Base-by-base conservation (phyloP, 2,113 vertebrate genomes). In the Tachycineta bicolor region DNA sequence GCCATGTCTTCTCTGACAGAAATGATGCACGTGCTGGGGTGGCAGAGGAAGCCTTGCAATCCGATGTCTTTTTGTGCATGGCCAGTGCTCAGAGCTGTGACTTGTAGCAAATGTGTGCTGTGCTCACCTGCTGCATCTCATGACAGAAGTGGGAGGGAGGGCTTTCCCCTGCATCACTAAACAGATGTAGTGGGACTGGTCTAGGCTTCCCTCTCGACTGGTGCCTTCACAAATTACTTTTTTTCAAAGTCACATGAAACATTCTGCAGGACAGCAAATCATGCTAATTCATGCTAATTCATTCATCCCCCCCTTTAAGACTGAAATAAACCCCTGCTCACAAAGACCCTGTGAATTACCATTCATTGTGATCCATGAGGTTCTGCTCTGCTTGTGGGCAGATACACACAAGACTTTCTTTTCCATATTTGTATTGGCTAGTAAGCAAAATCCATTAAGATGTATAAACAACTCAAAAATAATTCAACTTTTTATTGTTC, bases 51-150 rank as follows among this genome's bases (percentile, higher is more conserved):
- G 18, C 18, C 58, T 75, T 2, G 5, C 26, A 39, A 6, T 34
- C 24, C 0, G 0, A 0, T 33, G n/a, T 31, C 8, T 28, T 79
- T 43, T 26, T 53, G 10, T 67, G 33, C n/a, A 4, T 50, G 37
- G 62, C 50, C 6, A 5, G 44, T 9, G 11, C 47, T 87, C 33
- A 17, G 58, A 53, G 49, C 53, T 55, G 39, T 50, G 34, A 63
- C 31, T 31, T 64, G 69, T 41, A 64, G 33, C 62, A 17, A 19
- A 29, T n/a, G 26, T 1, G 3, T 70, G 44, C 56, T 60, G 44
- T 86, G 55, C 49, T 85, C 12, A 9, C 29, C 26, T 60, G 33
- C 46, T 47, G 71, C 33, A 5, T 65, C 67, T 47, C 26, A 3
- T 10, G 37, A 2, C 41, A 10, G 10, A 4, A 43, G 21, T 47